Conservation (phyloP, 2,888 invertebrate genomes). For the Stenoptilia bipunctidactyla region DNA sequence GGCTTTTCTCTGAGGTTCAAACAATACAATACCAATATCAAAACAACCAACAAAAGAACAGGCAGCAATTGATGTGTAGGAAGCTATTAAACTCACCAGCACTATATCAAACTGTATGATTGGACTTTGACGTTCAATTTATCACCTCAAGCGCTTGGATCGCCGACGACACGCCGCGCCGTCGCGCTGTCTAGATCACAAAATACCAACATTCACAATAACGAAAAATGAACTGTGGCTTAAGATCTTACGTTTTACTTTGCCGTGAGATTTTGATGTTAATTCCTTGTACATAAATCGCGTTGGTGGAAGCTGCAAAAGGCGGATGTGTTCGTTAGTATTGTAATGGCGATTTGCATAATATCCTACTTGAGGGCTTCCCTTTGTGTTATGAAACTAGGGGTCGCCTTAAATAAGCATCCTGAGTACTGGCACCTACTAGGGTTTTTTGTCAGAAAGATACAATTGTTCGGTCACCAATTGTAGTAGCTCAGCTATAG, state of each 20-base stretch:
- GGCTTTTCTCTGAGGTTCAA: too few relatives aligned
- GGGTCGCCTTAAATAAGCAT: constrained; percentile 1
- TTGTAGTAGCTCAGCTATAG: too few relatives aligned
- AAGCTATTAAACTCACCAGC: too few relatives aligned
- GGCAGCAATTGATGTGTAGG: too few relatives aligned
- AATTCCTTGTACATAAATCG: constrained; percentile 24
- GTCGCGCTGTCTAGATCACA: not conserved
- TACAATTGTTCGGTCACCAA: too few relatives aligned
- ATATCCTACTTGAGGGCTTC: constrained; percentile 29
- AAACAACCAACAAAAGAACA: too few relatives aligned
- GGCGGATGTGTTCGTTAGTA: constrained; percentile 38
- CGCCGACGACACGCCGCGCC: not conserved
- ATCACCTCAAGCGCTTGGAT: not conserved
- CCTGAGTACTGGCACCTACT: too few relatives aligned
- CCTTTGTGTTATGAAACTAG: constrained; percentile 8
- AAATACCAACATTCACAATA: not conserved
- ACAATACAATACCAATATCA: too few relatives aligned
- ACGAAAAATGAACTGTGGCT: not conserved
- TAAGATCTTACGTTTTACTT: not conserved
- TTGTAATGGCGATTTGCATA: constrained; percentile 34
- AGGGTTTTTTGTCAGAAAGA: too few relatives aligned
- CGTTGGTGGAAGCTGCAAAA: constrained; percentile 28
- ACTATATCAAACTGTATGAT: too few relatives aligned
- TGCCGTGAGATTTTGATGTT: not conserved
- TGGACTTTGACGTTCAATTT: not conserved